These are phyloP conservation scores for Stigmatopora argus DNA, from an alignment of 2,113 vertebrate species.

Conservation along the genomic window DNA sequence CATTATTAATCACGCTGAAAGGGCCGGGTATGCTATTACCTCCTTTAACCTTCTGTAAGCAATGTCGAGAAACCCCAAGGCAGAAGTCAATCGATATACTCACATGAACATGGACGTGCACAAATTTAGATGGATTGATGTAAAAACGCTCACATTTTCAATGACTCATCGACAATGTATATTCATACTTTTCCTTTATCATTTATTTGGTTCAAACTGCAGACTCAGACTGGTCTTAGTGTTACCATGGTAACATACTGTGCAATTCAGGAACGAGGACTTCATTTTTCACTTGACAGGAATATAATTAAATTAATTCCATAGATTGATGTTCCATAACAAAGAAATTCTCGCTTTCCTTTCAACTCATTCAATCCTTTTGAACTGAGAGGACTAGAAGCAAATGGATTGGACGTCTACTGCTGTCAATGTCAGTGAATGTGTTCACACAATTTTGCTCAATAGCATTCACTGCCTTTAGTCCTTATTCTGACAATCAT, in stretches of 20 bases:
- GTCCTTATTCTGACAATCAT: conserved; percentile 5
- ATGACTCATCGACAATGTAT: neutral
- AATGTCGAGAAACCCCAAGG: conserved; percentile 35
- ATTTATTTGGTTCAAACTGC: neutral
- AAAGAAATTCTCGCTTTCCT: neutral
- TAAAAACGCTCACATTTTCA: neutral
- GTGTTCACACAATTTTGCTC: neutral
- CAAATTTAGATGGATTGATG: neutral
- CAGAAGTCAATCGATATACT: conserved; percentile 15
- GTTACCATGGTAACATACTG: neutral
- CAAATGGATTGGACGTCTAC: too few species aligned
- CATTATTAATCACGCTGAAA: conserved; percentile 24
- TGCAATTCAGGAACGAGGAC: neutral
- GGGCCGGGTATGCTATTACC: conserved; percentile 18
- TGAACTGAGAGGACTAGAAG: too few species aligned
- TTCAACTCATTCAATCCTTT: neutral
- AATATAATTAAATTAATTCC: too few species aligned
- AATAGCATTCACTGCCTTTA: neutral
- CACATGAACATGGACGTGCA: neutral
- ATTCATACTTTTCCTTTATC: neutral
- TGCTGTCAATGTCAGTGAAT: too few species aligned
- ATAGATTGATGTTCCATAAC: neutral
- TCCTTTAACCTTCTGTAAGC: conserved; percentile 32
- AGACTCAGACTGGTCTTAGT: neutral
- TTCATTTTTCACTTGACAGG: neutral